Percentiles rank a stretch among this genome's conserved stretches.
phyloP scores from a whole-genome alignment of 2,888 invertebrate species.

The Tiliacea aurago region DNA sequence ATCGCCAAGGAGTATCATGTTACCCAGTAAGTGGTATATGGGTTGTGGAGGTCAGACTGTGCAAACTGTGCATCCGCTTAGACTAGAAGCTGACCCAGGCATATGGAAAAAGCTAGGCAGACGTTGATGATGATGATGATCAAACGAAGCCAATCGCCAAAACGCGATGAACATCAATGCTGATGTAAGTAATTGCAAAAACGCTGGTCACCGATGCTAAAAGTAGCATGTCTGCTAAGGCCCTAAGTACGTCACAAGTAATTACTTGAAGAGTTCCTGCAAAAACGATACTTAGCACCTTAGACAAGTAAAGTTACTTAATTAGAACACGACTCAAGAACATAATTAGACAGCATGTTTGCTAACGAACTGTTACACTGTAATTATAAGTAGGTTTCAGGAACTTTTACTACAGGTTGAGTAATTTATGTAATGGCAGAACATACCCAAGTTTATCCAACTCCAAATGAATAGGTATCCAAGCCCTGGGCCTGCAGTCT shows the following conservation, averaged over 20 bases:
- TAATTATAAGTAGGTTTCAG: conserved; percentile 15
- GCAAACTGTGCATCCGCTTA: too few species aligned
- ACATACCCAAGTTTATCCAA: background rate
- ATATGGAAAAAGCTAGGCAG: background rate
- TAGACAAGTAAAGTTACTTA: conserved; percentile 44
- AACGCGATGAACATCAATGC: background rate
- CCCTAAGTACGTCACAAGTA: conserved; percentile 35
- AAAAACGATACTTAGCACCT: conserved; percentile 30
- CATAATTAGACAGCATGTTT: conserved; percentile 41
- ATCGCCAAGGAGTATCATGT: too few species aligned
- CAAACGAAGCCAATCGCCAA: background rate
- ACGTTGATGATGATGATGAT: too few species aligned
- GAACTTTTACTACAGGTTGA: background rate
- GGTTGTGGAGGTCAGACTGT: background rate
- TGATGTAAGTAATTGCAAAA: background rate
- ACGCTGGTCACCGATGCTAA: too few species aligned
- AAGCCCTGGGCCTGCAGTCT: too few species aligned
- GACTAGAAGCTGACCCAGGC: background rate
- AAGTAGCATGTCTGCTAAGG: background rate
- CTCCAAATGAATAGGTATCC: background rate
- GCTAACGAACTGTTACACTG: conserved; percentile 21
- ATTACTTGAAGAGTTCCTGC: conserved; percentile 44
- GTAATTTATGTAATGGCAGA: conserved; percentile 10
- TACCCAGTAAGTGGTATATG: too few species aligned
- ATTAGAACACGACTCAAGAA: conserved; percentile 35